A percentile compares a stretch with the other conserved stretches of the same genome.
Evolutionary conservation across 1,140 invertebrate species (phyloP).

Genomic region (Neuroterus valhalla): DNA sequence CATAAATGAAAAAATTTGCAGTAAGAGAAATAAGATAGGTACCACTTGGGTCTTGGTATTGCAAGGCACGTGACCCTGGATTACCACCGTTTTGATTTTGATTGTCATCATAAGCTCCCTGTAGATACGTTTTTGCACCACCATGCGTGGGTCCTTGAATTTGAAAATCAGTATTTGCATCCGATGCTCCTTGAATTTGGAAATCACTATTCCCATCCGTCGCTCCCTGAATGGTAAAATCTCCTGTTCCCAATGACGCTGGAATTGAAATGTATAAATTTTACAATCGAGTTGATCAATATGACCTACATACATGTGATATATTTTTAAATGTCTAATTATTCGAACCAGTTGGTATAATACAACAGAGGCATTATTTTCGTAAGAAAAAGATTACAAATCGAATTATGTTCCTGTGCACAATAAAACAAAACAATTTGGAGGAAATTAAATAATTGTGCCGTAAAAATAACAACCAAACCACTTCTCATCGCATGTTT

Average conservation of each 20-base stretch:
- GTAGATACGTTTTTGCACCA: conserved; percentile 55
- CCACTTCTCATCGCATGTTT: neutral
- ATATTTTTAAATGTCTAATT: neutral
- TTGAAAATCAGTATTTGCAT: conserved; percentile 60
- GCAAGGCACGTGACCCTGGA: conserved; percentile 50
- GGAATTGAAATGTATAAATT: conserved; percentile 32
- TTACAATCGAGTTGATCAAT: conserved; percentile 1
- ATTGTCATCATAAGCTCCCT: conserved; percentile 57
- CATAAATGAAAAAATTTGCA: neutral
- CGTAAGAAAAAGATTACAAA: no score
- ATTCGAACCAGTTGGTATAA: no score
- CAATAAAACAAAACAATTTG: no score
- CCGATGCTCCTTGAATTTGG: conserved; percentile 65
- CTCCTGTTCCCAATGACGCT: conserved; percentile 62
- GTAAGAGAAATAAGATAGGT: conserved; percentile 13
- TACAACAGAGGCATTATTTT: no score
- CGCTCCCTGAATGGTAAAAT: conserved; percentile 68
- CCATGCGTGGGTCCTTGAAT: conserved; percentile 62
- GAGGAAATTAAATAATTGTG: neutral
- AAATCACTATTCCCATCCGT: conserved; percentile 67
- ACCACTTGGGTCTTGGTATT: conserved; percentile 70
- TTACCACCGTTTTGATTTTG: conserved; percentile 37
- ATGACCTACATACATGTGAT: neutral
- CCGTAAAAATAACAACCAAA: neutral
- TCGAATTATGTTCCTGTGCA: no score